A percentile compares a stretch with the other conserved stretches of the same genome.
Evolutionary conservation across 2,888 invertebrate genomes (phyloP).

Genomic region (Bruchidius siliquastri): DNA sequence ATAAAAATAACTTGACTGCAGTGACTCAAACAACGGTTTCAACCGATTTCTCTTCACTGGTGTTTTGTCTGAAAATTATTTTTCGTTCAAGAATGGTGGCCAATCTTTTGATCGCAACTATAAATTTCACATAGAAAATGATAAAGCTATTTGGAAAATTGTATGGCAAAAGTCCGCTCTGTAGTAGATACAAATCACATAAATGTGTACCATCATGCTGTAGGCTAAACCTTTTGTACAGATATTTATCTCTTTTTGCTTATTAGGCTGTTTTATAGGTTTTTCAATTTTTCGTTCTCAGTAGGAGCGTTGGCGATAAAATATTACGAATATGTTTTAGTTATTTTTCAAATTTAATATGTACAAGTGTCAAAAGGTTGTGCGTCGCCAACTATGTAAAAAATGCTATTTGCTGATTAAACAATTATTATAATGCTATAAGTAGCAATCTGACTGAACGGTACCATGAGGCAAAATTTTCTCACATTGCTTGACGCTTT

Average conservation of each 20-base stretch:
- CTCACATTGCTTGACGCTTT: not conserved
- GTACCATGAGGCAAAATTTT: not conserved
- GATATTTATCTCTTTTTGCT: slow-evolving; percentile 31
- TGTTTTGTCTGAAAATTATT: not conserved
- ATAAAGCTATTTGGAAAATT: not conserved
- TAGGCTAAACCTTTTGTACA: slow-evolving; percentile 33
- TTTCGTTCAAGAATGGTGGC: not conserved
- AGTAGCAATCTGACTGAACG: not conserved
- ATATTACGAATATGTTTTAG: slow-evolving; percentile 36
- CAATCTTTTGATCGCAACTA: not conserved
- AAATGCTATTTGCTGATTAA: slow-evolving; percentile 13
- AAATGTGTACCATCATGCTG: slow-evolving; percentile 28
- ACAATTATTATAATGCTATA: not conserved
- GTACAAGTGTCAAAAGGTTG: slow-evolving; percentile 41
- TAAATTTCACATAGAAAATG: not conserved
- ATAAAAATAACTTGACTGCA: too few relatives aligned
- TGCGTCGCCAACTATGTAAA: slow-evolving; percentile 37
- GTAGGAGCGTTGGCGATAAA: slow-evolving; percentile 37
- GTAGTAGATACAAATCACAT: not conserved
- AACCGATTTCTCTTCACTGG: too few relatives aligned
- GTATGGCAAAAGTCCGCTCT: not conserved
- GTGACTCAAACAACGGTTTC: too few relatives aligned
- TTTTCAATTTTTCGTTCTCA: slow-evolving; percentile 29
- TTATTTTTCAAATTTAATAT: slow-evolving; percentile 23
- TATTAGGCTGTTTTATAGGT: slow-evolving; percentile 22